Base-by-base conservation (phyloP, 2,888 invertebrate genomes). In the Drosophila nigricruria region DNA sequence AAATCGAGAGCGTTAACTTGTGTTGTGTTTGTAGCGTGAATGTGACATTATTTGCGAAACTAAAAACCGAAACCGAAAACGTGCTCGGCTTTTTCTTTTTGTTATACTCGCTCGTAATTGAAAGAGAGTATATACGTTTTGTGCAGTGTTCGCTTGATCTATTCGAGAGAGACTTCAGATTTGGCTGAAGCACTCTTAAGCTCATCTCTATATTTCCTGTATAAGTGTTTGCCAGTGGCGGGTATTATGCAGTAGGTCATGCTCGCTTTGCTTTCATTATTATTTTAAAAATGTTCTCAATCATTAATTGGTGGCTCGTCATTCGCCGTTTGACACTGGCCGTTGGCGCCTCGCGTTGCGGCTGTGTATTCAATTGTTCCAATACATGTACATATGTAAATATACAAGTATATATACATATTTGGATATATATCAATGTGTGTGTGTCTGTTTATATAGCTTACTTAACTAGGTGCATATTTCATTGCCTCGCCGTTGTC, bases 1-100 rank as follows among this genome's bases (percentile, higher is more conserved):
- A 77, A 82, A 84, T 74, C 79, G 79, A 85, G 85, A 85, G 77
- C 79, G 79, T 73, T 27, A 5, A n/a, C 16, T 27, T 30, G 27
- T 47, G 53, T 38, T 38, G 49, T 30, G 49, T 36, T 25, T 36
- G 36, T 36, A 69, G 30, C 88, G 79, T 71, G 79, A 82, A 77
- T 85, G 86, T 79, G 70, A 62, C 66, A 71, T 68, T 70, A 59
- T 20, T 27, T 56, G 45, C 54, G 72, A 52, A 61, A 69, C 38
- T 34, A 62, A 36, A 57, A 63, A 32, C 61, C 34, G 67, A 61
- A 38, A 58, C 36, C 63, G 66, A 60, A 52, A 60, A 20, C 63
- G 71, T 66, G 74, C 64, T 42, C 69, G 58, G 73, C 49, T 49
- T 49, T 49, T 49, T 20, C 12, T 30, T 20, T 32, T 49, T 32